Conservation (phyloP, 2,888 invertebrate genomes). For the Sialis fuliginosa region DNA sequence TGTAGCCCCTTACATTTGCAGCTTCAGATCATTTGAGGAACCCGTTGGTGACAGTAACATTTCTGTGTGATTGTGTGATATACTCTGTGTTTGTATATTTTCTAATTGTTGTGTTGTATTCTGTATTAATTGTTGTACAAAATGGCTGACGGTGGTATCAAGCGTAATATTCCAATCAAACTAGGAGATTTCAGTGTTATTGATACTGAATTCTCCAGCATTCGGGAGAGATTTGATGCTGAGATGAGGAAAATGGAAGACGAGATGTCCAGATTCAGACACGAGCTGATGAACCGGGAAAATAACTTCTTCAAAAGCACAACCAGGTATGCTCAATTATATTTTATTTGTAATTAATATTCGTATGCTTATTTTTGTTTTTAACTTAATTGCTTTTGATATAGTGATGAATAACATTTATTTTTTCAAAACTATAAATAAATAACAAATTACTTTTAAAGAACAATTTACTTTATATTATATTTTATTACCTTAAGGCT, state of each 20-base stretch:
- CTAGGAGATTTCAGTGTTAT: slow-evolving; percentile 89
- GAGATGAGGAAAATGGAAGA: slow-evolving; percentile 99
- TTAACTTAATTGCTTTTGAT: neutral
- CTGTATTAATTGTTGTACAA: no score
- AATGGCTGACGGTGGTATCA: slow-evolving; percentile 73
- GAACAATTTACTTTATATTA: no score
- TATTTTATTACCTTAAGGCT: no score
- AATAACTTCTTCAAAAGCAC: slow-evolving; percentile 81
- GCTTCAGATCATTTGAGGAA: no score
- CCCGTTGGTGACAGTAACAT: no score
- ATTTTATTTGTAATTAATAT: neutral
- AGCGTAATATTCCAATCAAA: slow-evolving; percentile 83
- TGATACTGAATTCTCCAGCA: slow-evolving; percentile 91
- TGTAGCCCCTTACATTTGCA: no score
- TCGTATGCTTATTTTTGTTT: neutral
- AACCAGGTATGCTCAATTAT: slow-evolving; percentile 40
- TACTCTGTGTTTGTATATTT: no score
- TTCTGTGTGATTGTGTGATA: no score
- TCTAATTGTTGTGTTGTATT: no score
- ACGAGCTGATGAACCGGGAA: slow-evolving; percentile 83
- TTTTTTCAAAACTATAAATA: no score
- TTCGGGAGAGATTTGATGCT: slow-evolving; percentile 85
- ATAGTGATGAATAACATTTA: neutral
- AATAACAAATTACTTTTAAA: no score
- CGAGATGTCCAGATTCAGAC: slow-evolving; percentile 90